Evolutionary conservation across 2,113 vertebrate genomes (phyloP), one percentile per base, ranked within the genome.

Genomic region (Pangasianodon hypophthalmus): DNA sequence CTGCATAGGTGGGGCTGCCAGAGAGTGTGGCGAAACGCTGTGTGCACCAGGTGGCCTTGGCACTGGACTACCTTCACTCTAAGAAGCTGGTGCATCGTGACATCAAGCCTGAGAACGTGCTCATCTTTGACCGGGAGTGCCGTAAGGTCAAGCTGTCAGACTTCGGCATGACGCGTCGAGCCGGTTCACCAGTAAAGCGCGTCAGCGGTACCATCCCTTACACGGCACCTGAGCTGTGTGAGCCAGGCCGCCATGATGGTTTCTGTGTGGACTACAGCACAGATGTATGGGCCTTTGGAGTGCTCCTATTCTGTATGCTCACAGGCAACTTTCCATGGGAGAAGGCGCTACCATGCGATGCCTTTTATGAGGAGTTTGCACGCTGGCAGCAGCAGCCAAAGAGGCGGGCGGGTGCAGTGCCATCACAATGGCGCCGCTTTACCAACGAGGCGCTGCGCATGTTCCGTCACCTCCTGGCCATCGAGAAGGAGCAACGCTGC

Each of bases 291-390:
- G 96, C 96, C 0, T 96, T 97, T 3, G 96, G 96, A 4, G 96
- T 97, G 89, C 94, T 97, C 58, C 95, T 97, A 32, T 97, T 97
- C 93, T 97, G 96, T 92, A 97, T 96, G 95, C 95, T 97, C 77
- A 97, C 96, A 0, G 96, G 96, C 0, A 97, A 97, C 92, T 97
- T 97, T 92, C 96, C 96, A 46, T 97, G 96, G 96, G 96, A 97
- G 92, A 97, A 96, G 90, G 96, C 96, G 0, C 92, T 96, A 89
- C 95, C 95, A 0, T 94, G 93, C 0, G 96, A 97, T 81, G 88
- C 93, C 52, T 97, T 97, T 93, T 96, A 96, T 8, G 94, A 96
- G 44, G 96, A 97, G 94, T 97, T 97, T 32, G 93, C 94, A 41
- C 95, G 95, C 80, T 97, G 96, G 96, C 96, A 97, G 94, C 93